Conservation (phyloP, 1,140 invertebrate genomes). For the Hypsibius dujardini region DNA sequence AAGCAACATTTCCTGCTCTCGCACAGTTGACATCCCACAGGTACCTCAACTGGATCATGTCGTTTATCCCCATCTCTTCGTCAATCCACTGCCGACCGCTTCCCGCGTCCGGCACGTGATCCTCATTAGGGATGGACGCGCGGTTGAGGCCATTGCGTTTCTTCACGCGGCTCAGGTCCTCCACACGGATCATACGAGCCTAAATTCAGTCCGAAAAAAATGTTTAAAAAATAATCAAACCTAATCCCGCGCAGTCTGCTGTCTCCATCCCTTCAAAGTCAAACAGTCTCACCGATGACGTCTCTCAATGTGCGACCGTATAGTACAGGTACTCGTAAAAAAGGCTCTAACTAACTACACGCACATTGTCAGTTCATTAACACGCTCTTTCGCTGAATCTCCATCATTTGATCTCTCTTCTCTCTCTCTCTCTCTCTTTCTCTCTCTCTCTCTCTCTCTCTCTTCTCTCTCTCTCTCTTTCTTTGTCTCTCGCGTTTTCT, state of each 20-base stretch:
- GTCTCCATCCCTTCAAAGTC: too few relatives aligned
- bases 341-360: constrained; percentile 51
- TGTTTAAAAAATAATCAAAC: too few relatives aligned
- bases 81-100: constrained; percentile 31
- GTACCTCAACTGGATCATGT: constrained; percentile 69
- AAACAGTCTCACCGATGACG: too few relatives aligned
- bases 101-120: too few relatives aligned
- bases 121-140: background rate
- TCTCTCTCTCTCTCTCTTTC: too few relatives aligned
- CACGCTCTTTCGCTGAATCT: constrained; percentile 40
- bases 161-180: constrained; percentile 42
- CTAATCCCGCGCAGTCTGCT: too few relatives aligned
- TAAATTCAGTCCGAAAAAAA: constrained; percentile 31
- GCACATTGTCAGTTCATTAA: constrained; percentile 56
- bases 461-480: too few relatives aligned
- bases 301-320: too few relatives aligned
- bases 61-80: constrained; percentile 64
- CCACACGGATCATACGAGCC: constrained; percentile 68
- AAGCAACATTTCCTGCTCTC: background rate
- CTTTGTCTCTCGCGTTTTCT: too few relatives aligned
- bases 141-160: constrained; percentile 21
- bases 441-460: too few relatives aligned
- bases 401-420: too few relatives aligned
- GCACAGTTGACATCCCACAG: constrained; percentile 24
- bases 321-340: too few relatives aligned